Base-by-base conservation (phyloP, 1,140 invertebrate species). In the Bombus impatiens region DNA sequence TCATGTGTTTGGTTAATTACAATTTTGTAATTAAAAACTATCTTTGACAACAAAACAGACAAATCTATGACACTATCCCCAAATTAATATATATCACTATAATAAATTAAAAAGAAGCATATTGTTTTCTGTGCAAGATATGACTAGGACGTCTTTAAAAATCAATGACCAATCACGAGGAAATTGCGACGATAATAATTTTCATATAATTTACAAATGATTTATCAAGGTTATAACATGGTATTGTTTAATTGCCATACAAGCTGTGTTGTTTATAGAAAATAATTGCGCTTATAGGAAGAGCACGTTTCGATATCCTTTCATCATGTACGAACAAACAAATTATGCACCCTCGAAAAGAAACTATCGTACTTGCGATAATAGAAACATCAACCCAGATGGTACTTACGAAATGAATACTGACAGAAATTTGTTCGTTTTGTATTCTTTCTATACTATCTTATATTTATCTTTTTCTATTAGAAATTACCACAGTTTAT, bases 401-500 rank as follows among this genome's bases (percentile, higher is more conserved):
- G 83, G 83, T 85, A 77, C 25, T 12, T 42, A 32, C 5, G 28
- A 57, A 57, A 35, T 28, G 53, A 37, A 12, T 10, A 3, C 22
- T 18, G 62, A 15, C 2, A 35, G 13, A 35, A 67, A 67, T 32
- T n/a, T 18, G 2, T 4, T 67, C 8, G 12, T 65, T n/a, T 59
- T 22, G 22, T 5, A 25, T n/a, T 62, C 25, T 15, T 28, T 40
- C 37, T 32, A 13, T 6, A 4, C 28, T 22, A 32, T 40, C 22
- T 62, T 47, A 3, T 28, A 68, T 22, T 3, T 3, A 5, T 3
- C n/a, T 62, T 18, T 2, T 28, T 35, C 35, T 18, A 15, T 59
- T 42, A 86, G 80, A 59, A 35, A 78, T 83, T 1, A 76, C 47
- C 28, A 86, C 85, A 40, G 82, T 94, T 89, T 92, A 91, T 71